Percentiles rank a stretch among this genome's conserved stretches.
Conservation (phyloP, 2,888 invertebrate species). For the Leptopilina drosophilae region DNA sequence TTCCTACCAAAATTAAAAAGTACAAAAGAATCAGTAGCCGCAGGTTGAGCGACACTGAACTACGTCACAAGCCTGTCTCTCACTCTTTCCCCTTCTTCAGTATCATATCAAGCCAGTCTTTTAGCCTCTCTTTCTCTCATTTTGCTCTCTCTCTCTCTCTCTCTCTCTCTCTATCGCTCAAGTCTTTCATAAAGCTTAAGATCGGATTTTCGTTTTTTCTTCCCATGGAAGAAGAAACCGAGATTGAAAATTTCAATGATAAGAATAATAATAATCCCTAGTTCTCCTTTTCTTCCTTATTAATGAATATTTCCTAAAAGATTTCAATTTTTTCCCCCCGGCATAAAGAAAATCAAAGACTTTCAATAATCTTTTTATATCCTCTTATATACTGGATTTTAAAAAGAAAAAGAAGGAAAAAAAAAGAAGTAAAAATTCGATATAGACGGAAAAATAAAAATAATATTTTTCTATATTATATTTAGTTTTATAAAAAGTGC, state of each 20-base stretch:
- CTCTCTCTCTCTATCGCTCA: conserved; percentile 11
- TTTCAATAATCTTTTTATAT: background rate
- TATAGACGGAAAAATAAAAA: no score
- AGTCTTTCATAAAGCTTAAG: conserved; percentile 59
- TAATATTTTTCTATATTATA: no score
- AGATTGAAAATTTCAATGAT: conserved; percentile 31
- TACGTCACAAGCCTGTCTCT: conserved; percentile 72
- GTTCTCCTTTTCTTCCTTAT: conserved; percentile 12
- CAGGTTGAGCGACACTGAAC: conserved; percentile 67
- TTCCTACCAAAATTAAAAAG: background rate
- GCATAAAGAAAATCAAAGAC: background rate
- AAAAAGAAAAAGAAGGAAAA: background rate
- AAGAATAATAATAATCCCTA: conserved; percentile 36
- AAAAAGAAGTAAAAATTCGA: background rate
- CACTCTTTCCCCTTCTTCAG: conserved; percentile 52
- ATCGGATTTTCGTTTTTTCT: conserved; percentile 68
- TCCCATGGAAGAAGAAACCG: conserved; percentile 50
- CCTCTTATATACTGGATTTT: background rate
- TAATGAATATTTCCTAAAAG: conserved; percentile 30
- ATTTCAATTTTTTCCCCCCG: background rate
- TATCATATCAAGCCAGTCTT: conserved; percentile 26
- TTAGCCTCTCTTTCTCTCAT: conserved; percentile 42
- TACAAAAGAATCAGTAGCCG: conserved; percentile 50
- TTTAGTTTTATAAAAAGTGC: background rate
- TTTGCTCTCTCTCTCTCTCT: background rate